Conservation (phyloP, 2,113 vertebrate species). For the Thryonomys swinderianus region DNA sequence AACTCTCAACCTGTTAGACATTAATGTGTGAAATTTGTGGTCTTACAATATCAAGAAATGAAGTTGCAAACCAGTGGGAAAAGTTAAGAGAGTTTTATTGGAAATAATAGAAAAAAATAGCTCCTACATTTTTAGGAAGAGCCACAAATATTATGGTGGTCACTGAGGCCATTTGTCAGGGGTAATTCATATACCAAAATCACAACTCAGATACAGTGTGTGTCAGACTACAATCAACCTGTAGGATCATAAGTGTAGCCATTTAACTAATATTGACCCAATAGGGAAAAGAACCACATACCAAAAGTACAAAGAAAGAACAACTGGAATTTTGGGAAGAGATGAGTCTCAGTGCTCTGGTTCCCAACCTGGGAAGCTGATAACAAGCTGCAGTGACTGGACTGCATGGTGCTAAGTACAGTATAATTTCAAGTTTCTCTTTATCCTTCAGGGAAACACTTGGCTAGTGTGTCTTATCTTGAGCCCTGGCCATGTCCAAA, state of each 20-base stretch:
- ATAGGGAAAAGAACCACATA: neutral
- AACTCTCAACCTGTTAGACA: neutral
- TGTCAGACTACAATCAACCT: neutral
- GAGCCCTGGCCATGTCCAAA: neutral
- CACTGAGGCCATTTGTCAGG: neutral
- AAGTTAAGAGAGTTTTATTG: neutral
- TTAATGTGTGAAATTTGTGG: neutral
- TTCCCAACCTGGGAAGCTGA: neutral
- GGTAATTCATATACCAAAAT: neutral
- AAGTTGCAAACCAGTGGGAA: neutral
- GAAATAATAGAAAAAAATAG: neutral
- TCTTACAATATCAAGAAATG: neutral
- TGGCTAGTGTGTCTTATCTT: no score
- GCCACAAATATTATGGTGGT: neutral
- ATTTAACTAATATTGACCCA: neutral
- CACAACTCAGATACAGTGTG: neutral
- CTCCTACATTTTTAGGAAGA: neutral
- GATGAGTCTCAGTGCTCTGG: neutral
- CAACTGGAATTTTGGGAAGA: neutral
- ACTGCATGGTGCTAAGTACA: neutral
- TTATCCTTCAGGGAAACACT: neutral
- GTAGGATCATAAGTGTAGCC: neutral
- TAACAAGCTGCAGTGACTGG: neutral
- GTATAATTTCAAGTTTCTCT: neutral
- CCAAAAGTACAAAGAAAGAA: neutral